These are phyloP conservation scores for Chelmon rostratus DNA, from an alignment of 2,797 vertebrate species.

Conservation along the genomic window DNA sequence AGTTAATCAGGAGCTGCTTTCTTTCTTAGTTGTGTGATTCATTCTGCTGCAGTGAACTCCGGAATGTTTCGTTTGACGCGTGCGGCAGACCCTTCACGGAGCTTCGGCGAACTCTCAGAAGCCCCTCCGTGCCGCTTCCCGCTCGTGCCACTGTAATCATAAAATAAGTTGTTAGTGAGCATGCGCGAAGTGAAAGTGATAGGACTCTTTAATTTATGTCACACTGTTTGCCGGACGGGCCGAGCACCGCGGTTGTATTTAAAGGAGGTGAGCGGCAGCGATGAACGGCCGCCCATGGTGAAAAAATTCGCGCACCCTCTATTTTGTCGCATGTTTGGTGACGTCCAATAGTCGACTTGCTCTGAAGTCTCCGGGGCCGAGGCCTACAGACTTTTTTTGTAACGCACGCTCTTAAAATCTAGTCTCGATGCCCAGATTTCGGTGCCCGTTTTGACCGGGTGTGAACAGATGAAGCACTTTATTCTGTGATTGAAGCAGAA, in stretches of 20 bases:
- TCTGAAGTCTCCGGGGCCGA: conserved; percentile 80
- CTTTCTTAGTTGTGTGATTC: neutral
- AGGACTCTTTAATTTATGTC: conserved; percentile 40
- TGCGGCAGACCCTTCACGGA: no score
- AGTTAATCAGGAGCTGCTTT: neutral
- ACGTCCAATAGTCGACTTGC: conserved; percentile 83
- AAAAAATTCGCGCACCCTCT: conserved; percentile 36
- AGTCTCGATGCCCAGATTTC: conserved; percentile 64
- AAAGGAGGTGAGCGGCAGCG: neutral
- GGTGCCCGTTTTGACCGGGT: conserved; percentile 73
- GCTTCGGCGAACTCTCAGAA: neutral
- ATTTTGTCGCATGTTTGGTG: conserved; percentile 86
- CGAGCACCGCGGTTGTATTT: neutral
- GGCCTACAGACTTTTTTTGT: conserved; percentile 80
- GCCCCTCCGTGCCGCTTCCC: neutral
- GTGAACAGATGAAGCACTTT: conserved; percentile 79
- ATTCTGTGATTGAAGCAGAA: conserved; percentile 56
- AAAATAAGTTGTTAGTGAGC: conserved; percentile 12
- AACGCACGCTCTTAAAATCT: conserved; percentile 41
- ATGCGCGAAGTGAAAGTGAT: conserved; percentile 51
- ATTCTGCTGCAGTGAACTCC: neutral
- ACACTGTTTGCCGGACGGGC: conserved; percentile 40
- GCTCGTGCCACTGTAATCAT: neutral
- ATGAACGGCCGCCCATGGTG: conserved; percentile 34
- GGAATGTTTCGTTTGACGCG: conserved; percentile 1